Conservation (phyloP, 2,113 vertebrate species). For the Megaleporinus macrocephalus region DNA sequence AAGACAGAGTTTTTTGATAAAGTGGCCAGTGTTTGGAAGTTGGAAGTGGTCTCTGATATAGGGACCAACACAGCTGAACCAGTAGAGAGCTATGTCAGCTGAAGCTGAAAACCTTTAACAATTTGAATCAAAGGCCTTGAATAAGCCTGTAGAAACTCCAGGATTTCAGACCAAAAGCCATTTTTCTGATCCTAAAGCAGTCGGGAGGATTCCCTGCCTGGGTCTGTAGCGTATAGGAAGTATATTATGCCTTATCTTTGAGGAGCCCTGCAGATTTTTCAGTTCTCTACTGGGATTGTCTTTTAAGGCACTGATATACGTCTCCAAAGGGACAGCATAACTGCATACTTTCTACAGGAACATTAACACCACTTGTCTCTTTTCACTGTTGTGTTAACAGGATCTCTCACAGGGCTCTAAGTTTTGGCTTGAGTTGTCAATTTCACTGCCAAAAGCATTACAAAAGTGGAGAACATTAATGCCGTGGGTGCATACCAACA, state of each 20-base stretch:
- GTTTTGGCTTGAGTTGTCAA: background rate
- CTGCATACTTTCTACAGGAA: background rate
- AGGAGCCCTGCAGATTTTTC: background rate
- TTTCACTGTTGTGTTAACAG: background rate
- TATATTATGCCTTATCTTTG: background rate
- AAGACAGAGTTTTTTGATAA: background rate
- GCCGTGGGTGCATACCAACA: background rate
- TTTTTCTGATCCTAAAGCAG: background rate
- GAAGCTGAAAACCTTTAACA: background rate
- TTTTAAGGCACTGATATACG: background rate
- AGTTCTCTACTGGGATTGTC: slow-evolving; percentile 5
- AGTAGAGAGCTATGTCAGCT: background rate
- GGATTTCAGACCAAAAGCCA: background rate
- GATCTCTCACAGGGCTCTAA: background rate
- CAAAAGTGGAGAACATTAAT: background rate
- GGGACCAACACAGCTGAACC: too few relatives aligned
- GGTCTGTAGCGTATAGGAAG: background rate
- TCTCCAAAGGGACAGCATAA: background rate
- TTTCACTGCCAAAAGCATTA: background rate
- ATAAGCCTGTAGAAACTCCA: background rate
- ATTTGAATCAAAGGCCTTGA: background rate
- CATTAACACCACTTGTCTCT: background rate
- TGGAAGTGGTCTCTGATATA: too few relatives aligned
- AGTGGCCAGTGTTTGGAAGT: background rate
- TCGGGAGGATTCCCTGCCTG: background rate